Conservation (phyloP, 1,140 invertebrate species). For the Heterodera carotae region DNA sequence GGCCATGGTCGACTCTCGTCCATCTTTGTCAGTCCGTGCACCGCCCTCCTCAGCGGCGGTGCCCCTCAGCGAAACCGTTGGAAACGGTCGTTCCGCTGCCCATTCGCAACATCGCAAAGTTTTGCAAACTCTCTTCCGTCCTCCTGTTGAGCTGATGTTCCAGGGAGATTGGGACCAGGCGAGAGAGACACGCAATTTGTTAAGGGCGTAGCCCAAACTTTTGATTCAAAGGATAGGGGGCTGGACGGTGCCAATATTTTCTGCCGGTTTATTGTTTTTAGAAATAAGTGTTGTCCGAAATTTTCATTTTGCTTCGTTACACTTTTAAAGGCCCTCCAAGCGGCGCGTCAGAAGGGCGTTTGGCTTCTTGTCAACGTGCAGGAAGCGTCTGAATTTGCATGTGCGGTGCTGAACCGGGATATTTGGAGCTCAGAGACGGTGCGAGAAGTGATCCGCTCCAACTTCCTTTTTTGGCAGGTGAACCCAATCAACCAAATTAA, state of each 20-base stretch:
- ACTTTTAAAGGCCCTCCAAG: slow-evolving; percentile 45
- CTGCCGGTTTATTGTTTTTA: too few species aligned
- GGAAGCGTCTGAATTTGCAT: slow-evolving; percentile 76
- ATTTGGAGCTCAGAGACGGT: slow-evolving; percentile 76
- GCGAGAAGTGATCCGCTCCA: slow-evolving; percentile 73
- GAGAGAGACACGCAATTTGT: slow-evolving; percentile 4
- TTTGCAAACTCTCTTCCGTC: slow-evolving; percentile 77
- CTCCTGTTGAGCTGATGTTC: slow-evolving; percentile 76
- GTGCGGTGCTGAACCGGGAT: slow-evolving; percentile 77
- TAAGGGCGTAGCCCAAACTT: too few species aligned
- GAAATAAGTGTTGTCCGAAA: too few species aligned
- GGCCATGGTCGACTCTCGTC: not conserved
- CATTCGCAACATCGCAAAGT: slow-evolving; percentile 66
- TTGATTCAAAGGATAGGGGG: too few species aligned
- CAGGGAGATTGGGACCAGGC: slow-evolving; percentile 72
- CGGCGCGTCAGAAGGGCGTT: slow-evolving; percentile 73
- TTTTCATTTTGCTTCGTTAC: not conserved
- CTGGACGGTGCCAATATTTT: too few species aligned
- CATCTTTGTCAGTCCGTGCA: not conserved
- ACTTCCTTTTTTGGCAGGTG: slow-evolving; percentile 81
- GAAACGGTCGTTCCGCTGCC: not conserved
- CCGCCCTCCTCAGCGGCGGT: not conserved
- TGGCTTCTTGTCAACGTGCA: slow-evolving; percentile 81
- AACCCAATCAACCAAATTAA: not conserved
- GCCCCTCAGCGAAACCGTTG: not conserved